phyloP scores from a whole-genome alignment of 2,888 invertebrate genomes.

The Osmoderma eremita region DNA sequence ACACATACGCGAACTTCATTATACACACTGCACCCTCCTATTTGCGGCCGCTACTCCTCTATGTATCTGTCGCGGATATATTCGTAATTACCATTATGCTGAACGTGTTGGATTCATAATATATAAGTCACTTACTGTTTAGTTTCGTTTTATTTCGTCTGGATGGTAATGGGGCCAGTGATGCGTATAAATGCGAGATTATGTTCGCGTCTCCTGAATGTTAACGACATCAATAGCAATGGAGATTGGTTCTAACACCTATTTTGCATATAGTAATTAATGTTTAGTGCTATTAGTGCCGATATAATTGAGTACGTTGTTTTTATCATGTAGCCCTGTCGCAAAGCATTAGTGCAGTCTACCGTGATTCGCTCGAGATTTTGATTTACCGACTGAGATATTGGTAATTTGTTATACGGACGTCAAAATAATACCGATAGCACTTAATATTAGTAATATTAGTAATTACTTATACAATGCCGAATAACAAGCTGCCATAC shows the following conservation, averaged over 20 bases:
- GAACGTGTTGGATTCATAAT: not conserved
- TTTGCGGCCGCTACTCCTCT: not conserved
- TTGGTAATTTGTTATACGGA: slow-evolving; percentile 25
- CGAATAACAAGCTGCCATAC: not conserved
- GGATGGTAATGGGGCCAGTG: slow-evolving; percentile 11
- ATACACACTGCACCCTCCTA: slow-evolving; percentile 4
- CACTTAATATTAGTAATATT: too few species aligned
- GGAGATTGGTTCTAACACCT: slow-evolving; percentile 2
- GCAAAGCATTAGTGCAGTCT: too few species aligned
- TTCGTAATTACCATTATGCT: slow-evolving; percentile 27
- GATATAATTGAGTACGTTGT: slow-evolving; percentile 9
- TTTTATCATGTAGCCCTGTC: too few species aligned
- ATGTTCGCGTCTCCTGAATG: too few species aligned
- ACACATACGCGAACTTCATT: not conserved
- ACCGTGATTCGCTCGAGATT: not conserved
- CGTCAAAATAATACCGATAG: slow-evolving; percentile 19
- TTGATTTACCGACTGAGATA: slow-evolving; percentile 25
- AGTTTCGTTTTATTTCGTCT: slow-evolving; percentile 20
- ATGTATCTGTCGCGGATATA: slow-evolving; percentile 13
- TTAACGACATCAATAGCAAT: too few species aligned
- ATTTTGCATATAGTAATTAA: slow-evolving; percentile 32
- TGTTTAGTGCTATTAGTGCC: slow-evolving; percentile 16
- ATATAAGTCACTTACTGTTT: slow-evolving; percentile 4
- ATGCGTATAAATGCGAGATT: not conserved
- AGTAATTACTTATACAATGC: not conserved